Conservation (phyloP, 2,113 vertebrate species). For the Oceanodroma tethys region DNA sequence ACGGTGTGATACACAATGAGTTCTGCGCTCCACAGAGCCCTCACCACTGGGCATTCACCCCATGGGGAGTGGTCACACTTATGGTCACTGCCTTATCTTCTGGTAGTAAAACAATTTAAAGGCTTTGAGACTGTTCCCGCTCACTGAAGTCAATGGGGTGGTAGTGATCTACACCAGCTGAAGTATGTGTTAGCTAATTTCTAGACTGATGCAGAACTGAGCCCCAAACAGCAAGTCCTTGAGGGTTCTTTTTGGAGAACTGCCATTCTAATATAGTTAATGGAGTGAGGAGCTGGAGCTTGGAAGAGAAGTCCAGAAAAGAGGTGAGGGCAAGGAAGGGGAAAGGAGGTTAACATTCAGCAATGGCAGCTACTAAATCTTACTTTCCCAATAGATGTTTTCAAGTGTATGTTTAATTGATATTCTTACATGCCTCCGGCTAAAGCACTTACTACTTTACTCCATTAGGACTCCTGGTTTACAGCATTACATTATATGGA, state of each 20-base stretch:
- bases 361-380: conserved; percentile 12
- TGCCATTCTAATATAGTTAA: neutral
- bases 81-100: neutral
- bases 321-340: neutral
- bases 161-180: neutral
- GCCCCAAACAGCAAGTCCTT: neutral
- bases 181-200: neutral
- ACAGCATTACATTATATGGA: neutral
- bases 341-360: neutral
- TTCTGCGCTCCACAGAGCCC: neutral
- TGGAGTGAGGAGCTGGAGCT: neutral
- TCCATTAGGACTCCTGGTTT: conserved; percentile 3
- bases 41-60: neutral
- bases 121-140: neutral
- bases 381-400: neutral
- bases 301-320: neutral
- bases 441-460: neutral
- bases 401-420: conserved; percentile 38
- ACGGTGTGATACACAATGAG: neutral
- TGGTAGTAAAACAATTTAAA: neutral
- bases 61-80: fast-evolving
- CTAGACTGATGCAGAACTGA: neutral
- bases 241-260: neutral
- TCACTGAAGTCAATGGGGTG: neutral
- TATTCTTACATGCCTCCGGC: neutral